phyloP scores from a whole-genome alignment of 2,888 invertebrate genomes.

The Thereva unica region DNA sequence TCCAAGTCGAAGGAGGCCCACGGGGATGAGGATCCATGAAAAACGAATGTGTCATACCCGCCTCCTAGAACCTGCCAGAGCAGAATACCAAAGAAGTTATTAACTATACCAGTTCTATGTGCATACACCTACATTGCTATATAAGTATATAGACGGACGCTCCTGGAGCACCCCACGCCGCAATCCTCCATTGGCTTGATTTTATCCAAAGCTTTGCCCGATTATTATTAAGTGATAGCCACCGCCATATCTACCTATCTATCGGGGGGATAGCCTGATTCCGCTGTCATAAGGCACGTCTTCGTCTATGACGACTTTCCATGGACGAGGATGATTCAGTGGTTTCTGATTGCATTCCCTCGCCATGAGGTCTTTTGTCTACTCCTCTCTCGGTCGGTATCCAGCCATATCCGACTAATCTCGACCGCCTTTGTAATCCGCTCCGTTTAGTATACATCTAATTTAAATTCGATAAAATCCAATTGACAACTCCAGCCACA shows the following conservation, averaged over 20 bases:
- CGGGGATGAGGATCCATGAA: conserved; percentile 1
- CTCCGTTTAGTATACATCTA: background rate
- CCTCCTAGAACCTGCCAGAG: conserved; percentile 1
- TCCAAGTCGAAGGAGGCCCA: background rate
- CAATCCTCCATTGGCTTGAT: conserved; percentile 11
- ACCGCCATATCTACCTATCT: too few species aligned
- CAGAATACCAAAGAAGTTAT: conserved; percentile 19
- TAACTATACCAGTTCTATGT: background rate
- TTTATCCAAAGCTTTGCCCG: conserved; percentile 19
- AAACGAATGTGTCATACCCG: conserved; percentile 21
- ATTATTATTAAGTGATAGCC: conserved; percentile 30
- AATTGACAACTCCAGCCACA: conserved; percentile 21
- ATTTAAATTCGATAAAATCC: conserved; percentile 22
- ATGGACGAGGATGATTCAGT: conserved; percentile 27
- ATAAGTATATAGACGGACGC: background rate
- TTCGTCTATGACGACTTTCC: conserved; percentile 5
- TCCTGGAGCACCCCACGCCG: conserved; percentile 3
- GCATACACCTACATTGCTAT: background rate
- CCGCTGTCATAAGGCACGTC: conserved; percentile 27
- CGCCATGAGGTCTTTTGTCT: conserved; percentile 41
- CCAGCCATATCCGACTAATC: conserved; percentile 20
- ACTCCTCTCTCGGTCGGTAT: conserved; percentile 3
- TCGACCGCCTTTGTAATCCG: background rate
- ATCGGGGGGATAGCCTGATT: too few species aligned
- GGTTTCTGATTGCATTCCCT: conserved; percentile 35